Evolutionary conservation across 53 echinoderm and acorn worm species (phyloP), one percentile per base, ranked within the genome.

Genomic region (Henricia sp.): DNA sequence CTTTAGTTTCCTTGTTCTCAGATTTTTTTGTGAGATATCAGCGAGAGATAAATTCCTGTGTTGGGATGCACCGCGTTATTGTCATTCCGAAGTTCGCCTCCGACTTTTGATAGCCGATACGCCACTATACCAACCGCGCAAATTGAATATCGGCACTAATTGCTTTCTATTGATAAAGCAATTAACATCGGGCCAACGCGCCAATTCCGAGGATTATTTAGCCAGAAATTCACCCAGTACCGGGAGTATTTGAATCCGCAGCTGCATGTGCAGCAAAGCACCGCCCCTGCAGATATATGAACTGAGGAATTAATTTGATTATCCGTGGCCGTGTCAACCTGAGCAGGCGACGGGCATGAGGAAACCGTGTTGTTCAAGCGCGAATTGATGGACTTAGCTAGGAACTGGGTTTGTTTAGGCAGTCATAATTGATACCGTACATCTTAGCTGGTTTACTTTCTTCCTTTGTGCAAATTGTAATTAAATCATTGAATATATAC

Each of bases 161-260:
- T 76, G 76, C 76, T 76, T 76, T 76, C 28, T 76, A 76, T 76
- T 76, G 76, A 76, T 76, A 57, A 76, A 76, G 42, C 76, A 76
- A 76, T 76, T 76, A 76, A 14, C 9, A 41, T 25, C 58, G 2
- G 14, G 76, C 41, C 76, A 76, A 76, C 76, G 39, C 76, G 43
- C 28, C 42, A 57, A 46, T 43, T 44, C 48, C 3, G 30, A 48
- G 25, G 20, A 24, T 67, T 40, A 58, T 25, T 57, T 4, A 26
- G 41, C 39, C 16, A 36, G 13, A 26, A 26, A 16, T 58, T 57
- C 42, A 6, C 11, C 38, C 57, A 33, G 76, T 34, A 57, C 59
- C 59, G 14, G 14, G 30, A 57, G 58, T 38, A 76, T 76, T 58
- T 58, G 20, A 44, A 39, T 29, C 37, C 6, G 13, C 28, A 12